Percentiles rank a stretch among this genome's conserved stretches.
phyloP scores from a whole-genome alignment of 2,797 vertebrate species.

The Holocentrus rufus region DNA sequence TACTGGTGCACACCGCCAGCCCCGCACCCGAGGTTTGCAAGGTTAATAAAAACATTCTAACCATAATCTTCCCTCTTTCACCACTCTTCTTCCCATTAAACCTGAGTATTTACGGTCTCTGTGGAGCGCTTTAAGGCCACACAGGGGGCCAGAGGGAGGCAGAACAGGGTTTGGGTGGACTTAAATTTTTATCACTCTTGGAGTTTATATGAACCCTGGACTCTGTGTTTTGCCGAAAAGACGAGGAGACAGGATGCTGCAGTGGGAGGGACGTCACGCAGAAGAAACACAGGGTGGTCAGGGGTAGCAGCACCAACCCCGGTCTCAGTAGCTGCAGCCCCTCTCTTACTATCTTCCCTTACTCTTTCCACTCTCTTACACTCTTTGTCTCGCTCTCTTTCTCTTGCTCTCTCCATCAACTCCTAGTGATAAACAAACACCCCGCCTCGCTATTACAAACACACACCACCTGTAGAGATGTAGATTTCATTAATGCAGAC shows the following conservation, averaged over 20 bases:
- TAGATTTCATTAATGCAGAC: slow-evolving; percentile 71
- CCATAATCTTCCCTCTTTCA: slow-evolving; percentile 80
- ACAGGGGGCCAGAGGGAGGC: slow-evolving; percentile 50
- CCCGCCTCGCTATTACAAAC: slow-evolving; percentile 53
- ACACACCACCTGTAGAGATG: slow-evolving; percentile 50
- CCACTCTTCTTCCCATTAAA: slow-evolving; percentile 82
- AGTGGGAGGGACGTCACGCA: slow-evolving; percentile 9
- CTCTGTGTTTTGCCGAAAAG: slow-evolving; percentile 39
- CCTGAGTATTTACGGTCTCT: slow-evolving; percentile 79
- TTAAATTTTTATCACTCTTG: slow-evolving; percentile 76
- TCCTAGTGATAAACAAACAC: slow-evolving; percentile 49
- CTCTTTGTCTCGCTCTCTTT: slow-evolving; percentile 31
- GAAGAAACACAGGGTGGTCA: slow-evolving; percentile 10
- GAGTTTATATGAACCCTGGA: slow-evolving; percentile 48
- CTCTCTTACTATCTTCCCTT: slow-evolving; percentile 32
- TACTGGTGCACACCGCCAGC: slow-evolving; percentile 84
- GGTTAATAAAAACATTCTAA: slow-evolving; percentile 90
- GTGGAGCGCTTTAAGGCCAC: slow-evolving; percentile 79
- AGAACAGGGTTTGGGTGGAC: slow-evolving; percentile 72
- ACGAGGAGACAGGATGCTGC: slow-evolving; percentile 9
- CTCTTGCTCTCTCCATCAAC: slow-evolving; percentile 55
- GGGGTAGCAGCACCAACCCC: slow-evolving; percentile 7
- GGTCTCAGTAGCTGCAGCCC: slow-evolving; percentile 33
- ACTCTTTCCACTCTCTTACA: slow-evolving; percentile 29
- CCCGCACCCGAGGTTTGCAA: slow-evolving; percentile 81